Base-by-base conservation (phyloP, 2,113 vertebrate species). In the Myiozetetes cayanensis region DNA sequence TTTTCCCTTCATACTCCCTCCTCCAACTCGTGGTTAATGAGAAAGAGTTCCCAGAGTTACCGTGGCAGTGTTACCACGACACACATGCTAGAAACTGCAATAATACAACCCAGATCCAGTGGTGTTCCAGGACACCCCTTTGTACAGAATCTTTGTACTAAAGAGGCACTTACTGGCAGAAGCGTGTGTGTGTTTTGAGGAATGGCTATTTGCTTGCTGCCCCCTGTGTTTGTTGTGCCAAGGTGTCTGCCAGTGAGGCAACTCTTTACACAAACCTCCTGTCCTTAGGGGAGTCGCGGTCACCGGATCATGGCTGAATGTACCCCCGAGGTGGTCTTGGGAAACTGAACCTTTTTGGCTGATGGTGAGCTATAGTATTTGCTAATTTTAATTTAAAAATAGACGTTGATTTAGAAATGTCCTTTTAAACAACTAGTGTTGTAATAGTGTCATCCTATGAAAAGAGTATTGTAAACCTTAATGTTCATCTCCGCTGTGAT, bases 151-250 rank as follows among this genome's bases (percentile, higher is more conserved):
- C 35, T 84, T 67, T 75, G 52, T 66, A 56, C 70, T 55, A 49
- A 84, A 71, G 66, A 62, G 23, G 70, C 59, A 71, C 53, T 94
- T 95, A 93, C 91, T 56, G 70, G 79, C 87, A 96, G 89, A 87
- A 63, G 63, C 0, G 1, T 59, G 2, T 7, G 33, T 19, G 68
- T 74, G 65, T 22, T 92, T 87, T 93, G 53, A 88, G 37, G 85
- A 95, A 88, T 4, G 4, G 27, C 49, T 91, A 11, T 91, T 92
- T 94, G 90, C 79, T 59, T 6, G 2, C 44, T 83, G 92, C 70
- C 89, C 72, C 74, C 67, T 41, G 46, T 95, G 67, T 97, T 98
- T 98, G 96, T 23, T 90, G 79, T 80, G 72, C 87, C 10, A 3
- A 49, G 25, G 37, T 90, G 30, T 44, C 61, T 89, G 66, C 65